Conservation (phyloP, 2,797 vertebrate genomes). For the Mastacembelus armatus region DNA sequence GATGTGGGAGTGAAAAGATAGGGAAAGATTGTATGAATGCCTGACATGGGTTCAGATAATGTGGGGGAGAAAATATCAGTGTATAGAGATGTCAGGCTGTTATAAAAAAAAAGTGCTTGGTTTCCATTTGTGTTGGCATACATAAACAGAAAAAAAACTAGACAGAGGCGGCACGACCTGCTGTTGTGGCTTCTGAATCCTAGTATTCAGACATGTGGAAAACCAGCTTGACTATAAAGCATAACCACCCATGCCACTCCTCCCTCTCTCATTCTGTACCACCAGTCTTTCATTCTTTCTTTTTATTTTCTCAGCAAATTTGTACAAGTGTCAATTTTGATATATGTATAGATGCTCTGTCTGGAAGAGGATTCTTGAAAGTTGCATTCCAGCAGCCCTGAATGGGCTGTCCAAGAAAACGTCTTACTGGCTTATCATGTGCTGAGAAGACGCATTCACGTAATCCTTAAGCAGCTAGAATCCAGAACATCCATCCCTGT, state of each 20-base stretch:
- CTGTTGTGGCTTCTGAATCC: constrained; percentile 29
- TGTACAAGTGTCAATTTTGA: constrained; percentile 52
- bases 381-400: constrained; percentile 56
- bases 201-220: constrained; percentile 16
- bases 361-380: constrained; percentile 64
- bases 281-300: neutral
- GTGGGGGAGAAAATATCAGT: neutral
- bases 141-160: constrained; percentile 46
- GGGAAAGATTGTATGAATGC: constrained; percentile 7
- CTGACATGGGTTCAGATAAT: constrained; percentile 36
- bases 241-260: constrained; percentile 8
- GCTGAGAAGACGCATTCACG: constrained; percentile 72
- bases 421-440: constrained; percentile 73
- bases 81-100: constrained; percentile 29
- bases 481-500: constrained; percentile 76
- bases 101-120: constrained; percentile 27
- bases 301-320: constrained; percentile 31
- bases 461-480: constrained; percentile 76
- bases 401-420: constrained; percentile 67
- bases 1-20: constrained; percentile 21
- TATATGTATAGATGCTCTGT: constrained; percentile 47
- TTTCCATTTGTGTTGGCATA: constrained; percentile 35
- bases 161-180: constrained; percentile 34
- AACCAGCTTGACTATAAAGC: constrained; percentile 37
- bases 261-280: constrained; percentile 7